Base-by-base conservation (phyloP, 2,797 vertebrate genomes). In the Micrastur ruficollis region DNA sequence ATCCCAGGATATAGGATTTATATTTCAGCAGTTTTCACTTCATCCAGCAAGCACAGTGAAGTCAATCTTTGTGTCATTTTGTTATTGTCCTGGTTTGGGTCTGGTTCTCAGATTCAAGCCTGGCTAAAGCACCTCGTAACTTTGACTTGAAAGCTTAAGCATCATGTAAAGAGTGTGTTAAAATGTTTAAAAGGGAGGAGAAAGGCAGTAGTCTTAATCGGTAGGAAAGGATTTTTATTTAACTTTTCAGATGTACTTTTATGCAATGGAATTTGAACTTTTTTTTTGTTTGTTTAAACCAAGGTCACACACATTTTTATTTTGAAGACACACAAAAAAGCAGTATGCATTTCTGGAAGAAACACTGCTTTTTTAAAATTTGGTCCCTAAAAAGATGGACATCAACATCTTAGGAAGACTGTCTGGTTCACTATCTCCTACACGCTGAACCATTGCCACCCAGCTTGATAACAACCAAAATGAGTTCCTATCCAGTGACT, bases 11-110 rank as follows among this genome's bases (percentile, higher is more conserved):
- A 96, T 23, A 76, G 81, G 93, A 96, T 92, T 97, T 97, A 93
- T 95, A 96, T 96, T 97, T 97, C 91, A 96, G 91, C 89, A 66
- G 89, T 97, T 97, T 97, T 95, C 91, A 94, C 95, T 96, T 96
- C 93, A 97, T 89, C 85, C 93, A 96, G 91, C 89, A 86, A 91
- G 72, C 89, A 94, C 58, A 95, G 73, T 62, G 67, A 61, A 97
- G 91, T 96, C 95, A 95, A 96, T 96, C 94, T 97, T 96, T 67
- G 65, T 94, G 95, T 92, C 86, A 95, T 59, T 96, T 68, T 67
- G 93, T 86, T 97, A 90, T 95, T 96, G 89, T 93, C 95, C 91
- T 91, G 55, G 79, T 83, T 90, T 82, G 89, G 81, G 65, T 95
- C 95, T 89, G 32, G 27, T 95, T 96, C 97, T 91, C 92, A 81